Evolutionary conservation across 2,888 invertebrate genomes (phyloP).

Genomic region (Camponotus fellah): DNA sequence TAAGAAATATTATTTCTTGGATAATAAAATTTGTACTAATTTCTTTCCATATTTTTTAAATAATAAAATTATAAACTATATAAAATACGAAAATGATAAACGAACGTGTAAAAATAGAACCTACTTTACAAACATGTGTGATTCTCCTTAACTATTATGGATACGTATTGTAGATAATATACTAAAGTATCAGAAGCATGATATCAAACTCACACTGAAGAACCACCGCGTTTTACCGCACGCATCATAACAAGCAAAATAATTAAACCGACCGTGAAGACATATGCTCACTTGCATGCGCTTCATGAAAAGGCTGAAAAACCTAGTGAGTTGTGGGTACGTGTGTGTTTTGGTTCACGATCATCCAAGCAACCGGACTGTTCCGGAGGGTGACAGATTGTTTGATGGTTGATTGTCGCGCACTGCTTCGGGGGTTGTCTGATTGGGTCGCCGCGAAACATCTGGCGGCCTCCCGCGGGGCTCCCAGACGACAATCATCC

Average conservation of each 20-base stretch:
- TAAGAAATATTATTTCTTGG: not conserved
- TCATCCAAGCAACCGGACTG: constrained; percentile 73
- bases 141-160: not conserved
- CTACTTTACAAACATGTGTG: not conserved
- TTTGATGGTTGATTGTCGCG: constrained; percentile 85
- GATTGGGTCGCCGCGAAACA: constrained; percentile 86
- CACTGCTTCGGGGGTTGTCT: constrained; percentile 84
- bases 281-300: constrained; percentile 82
- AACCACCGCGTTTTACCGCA: constrained; percentile 12
- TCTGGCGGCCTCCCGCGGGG: constrained; percentile 86
- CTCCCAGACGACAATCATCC: constrained; percentile 85
- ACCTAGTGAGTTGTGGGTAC: constrained; percentile 74
- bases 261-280: constrained; percentile 82
- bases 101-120: not conserved
- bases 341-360: constrained; percentile 74
- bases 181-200: not conserved
- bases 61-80: not conserved
- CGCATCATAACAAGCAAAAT: constrained; percentile 63
- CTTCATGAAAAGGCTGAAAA: constrained; percentile 71
- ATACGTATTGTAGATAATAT: not conserved
- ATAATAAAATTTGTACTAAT: too few species aligned
- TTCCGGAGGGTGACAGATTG: constrained; percentile 83
- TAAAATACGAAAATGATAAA: not conserved
- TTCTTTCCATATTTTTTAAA: not conserved
- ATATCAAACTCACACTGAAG: constrained; percentile 16